Evolutionary conservation across 35 echinoderm and acorn worm genomes (phyloP), one percentile per base, ranked within the genome.

Genomic region (Anneissia japonica): DNA sequence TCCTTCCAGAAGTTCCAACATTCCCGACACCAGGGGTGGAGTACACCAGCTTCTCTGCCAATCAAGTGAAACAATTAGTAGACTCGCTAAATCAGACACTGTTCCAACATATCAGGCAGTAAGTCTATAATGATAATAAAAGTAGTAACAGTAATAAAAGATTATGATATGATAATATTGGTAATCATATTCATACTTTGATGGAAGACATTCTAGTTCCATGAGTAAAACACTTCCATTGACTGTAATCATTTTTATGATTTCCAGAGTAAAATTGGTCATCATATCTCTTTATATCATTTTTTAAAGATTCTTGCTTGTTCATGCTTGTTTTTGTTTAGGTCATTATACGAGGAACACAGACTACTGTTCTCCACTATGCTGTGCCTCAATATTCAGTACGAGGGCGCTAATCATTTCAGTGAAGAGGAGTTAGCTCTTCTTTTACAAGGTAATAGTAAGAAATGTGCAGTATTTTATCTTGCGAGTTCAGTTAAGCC

Each of bases 51-150:
- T 83, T 98, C 31, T 96, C 93, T 89, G 95, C 92, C 39, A 94
- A 98, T 86, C 95, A 98, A 75, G 86, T 98, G 34, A 98, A 93
- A 55, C 95, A 98, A 36, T 75, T 98, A 32, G 91, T 98, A 3
- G 95, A 98, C 74, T 86, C 88, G 19, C 89, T 98, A 0, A 98
- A 91, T 34, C 95, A 98, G 86, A 98, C 95, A 39, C 83, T 98
- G 12, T 98, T 91, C 86, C 95, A 98, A 83, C 93, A 93, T 93
- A 83, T 94, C 46, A 91, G 89, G 89, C 95, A 98, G 95, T 98
- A 82, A 98, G 95, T 93, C 12, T 26, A 73, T 6, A 0, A n/a
- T n/a, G n/a, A n/a, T n/a, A n/a, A n/a, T n/a, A n/a, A n/a, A n/a
- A n/a, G n/a, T n/a, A n/a, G n/a, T n/a, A n/a, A n/a, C n/a, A n/a